Evolutionary conservation across 2,113 vertebrate genomes (phyloP).

Genomic region (Aspidoscelis tigris): DNA sequence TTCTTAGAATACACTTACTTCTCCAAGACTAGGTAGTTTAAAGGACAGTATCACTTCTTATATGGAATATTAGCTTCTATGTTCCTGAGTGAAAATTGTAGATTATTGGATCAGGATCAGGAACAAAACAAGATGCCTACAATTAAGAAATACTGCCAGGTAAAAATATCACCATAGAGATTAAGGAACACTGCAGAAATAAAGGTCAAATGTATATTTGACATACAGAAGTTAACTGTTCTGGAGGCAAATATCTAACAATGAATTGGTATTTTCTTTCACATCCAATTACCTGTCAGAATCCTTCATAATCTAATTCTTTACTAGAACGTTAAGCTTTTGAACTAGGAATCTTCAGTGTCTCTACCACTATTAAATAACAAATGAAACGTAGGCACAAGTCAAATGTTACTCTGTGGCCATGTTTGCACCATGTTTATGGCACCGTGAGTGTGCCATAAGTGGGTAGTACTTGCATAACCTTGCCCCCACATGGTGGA

Average conservation of each 20-base stretch:
- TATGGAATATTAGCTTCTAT: not conserved
- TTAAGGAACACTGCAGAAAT: not conserved
- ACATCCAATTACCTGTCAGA: not conserved
- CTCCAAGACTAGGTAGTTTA: rapidly evolving
- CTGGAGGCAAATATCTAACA: not conserved
- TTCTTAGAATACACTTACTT: slow-evolving; percentile 7
- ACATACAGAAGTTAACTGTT: slow-evolving; percentile 13
- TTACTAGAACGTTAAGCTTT: slow-evolving; percentile 22
- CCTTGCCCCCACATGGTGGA: too few relatives aligned
- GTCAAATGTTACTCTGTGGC: not conserved
- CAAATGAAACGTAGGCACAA: slow-evolving; percentile 3
- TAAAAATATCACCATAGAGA: rapidly evolving
- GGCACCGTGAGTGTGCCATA: too few relatives aligned
- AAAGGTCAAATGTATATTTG: not conserved
- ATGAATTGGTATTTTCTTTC: slow-evolving; percentile 31
- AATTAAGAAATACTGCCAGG: not conserved
- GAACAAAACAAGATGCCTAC: not conserved
- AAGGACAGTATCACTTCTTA: not conserved
- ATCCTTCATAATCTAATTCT: not conserved
- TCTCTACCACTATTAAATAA: slow-evolving; percentile 1
- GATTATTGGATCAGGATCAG: slow-evolving; percentile 15
- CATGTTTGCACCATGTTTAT: too few relatives aligned
- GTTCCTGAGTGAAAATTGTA: not conserved
- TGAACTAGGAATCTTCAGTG: slow-evolving; percentile 26
- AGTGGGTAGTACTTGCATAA: too few relatives aligned